phyloP scores from a whole-genome alignment of 2,113 vertebrate species.

The Paramormyrops kingsleyae region DNA sequence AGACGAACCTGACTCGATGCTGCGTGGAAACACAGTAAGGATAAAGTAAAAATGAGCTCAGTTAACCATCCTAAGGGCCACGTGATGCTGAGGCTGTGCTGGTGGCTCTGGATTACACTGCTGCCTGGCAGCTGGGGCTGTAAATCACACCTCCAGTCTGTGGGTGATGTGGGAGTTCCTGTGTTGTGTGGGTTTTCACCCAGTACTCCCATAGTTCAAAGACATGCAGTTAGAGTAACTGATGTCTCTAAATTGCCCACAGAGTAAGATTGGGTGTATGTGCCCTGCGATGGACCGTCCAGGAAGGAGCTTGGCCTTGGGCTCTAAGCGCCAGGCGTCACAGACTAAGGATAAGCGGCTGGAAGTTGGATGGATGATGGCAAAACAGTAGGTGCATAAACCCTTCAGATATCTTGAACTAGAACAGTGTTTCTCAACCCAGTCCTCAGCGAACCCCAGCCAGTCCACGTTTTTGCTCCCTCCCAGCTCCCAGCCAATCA shows the following conservation, averaged over 20 bases:
- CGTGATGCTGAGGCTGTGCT: neutral
- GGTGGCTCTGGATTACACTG: neutral
- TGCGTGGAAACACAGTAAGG: slow-evolving; percentile 33
- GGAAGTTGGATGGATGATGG: neutral
- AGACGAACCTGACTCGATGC: slow-evolving; percentile 79
- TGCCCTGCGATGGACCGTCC: neutral
- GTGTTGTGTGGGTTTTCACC: neutral
- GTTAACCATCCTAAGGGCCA: neutral
- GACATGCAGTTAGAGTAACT: neutral
- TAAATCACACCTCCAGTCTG: neutral
- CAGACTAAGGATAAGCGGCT: neutral
- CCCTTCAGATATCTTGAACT: neutral
- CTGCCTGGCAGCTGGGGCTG: neutral
- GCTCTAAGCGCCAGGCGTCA: neutral
- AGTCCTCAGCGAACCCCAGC: too few species aligned
- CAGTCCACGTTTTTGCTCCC: too few species aligned
- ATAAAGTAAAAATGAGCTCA: neutral
- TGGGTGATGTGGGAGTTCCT: neutral
- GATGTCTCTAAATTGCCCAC: neutral
- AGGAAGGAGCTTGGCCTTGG: neutral
- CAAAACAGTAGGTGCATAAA: neutral
- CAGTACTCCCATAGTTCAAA: neutral
- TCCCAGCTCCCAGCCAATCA: too few species aligned
- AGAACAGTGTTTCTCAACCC: too few species aligned
- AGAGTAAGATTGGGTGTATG: neutral